A percentile compares a stretch with the other conserved stretches of the same genome.
Conservation (phyloP, 2,113 vertebrate genomes). For the Thomomys bottae region DNA sequence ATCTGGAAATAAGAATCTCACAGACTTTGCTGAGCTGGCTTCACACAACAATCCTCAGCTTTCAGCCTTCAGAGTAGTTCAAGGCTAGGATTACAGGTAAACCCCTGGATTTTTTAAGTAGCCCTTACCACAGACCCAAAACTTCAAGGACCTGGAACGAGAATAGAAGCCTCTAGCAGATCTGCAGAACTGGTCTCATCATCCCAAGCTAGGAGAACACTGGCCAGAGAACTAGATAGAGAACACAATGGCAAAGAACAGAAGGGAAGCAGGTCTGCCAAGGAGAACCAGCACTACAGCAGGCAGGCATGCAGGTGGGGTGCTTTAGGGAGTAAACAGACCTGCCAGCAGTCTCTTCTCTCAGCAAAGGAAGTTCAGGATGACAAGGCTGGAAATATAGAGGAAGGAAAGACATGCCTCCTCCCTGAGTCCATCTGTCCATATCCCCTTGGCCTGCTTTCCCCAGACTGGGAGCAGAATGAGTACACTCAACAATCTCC, state of each 20-base stretch:
- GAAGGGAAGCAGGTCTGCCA: slow-evolving; percentile 30
- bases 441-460: slow-evolving; percentile 12
- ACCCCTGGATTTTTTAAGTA: not conserved
- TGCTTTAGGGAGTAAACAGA: slow-evolving; percentile 55
- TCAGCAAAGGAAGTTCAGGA: slow-evolving; percentile 52
- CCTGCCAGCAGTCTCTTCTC: slow-evolving; percentile 46
- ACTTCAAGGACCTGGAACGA: not conserved
- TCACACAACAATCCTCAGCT: too few species aligned
- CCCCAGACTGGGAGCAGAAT: not conserved
- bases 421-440: slow-evolving; percentile 61
- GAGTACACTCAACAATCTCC: not conserved
- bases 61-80: too few species aligned
- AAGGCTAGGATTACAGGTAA: too few species aligned
- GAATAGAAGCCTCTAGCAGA: not conserved
- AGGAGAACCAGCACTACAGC: not conserved
- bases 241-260: slow-evolving; percentile 12
- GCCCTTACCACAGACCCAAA: not conserved
- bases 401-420: slow-evolving; percentile 14
- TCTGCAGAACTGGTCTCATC: not conserved
- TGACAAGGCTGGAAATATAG: not conserved
- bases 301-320: not conserved
- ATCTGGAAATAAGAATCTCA: too few species aligned
- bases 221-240: not conserved
- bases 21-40: too few species aligned
- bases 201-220: not conserved